A percentile compares a stretch with the other conserved stretches of the same genome.
Conservation (phyloP, 1,140 invertebrate species). For the Drosophila nasuta region DNA sequence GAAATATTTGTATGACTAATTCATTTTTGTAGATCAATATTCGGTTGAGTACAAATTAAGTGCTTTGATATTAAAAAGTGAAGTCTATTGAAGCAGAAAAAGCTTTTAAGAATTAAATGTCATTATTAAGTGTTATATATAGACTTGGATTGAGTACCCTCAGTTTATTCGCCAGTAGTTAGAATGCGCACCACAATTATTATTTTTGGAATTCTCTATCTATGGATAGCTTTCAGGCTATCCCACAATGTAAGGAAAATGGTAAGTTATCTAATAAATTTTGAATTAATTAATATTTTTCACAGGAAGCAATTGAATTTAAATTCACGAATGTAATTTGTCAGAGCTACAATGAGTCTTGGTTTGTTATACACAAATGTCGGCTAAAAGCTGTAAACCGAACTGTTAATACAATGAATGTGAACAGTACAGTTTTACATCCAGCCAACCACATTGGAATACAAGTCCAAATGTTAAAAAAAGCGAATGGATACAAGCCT, state of each 20-base stretch:
- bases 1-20: too few relatives aligned
- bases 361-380: constrained; percentile 25
- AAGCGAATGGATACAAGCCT: constrained; percentile 45
- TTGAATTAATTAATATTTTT: neutral
- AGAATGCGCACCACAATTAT: neutral
- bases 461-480: neutral
- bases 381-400: constrained; percentile 33
- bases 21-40: too few relatives aligned
- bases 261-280: too few relatives aligned
- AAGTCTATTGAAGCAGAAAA: neutral
- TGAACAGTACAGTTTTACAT: constrained; percentile 24
- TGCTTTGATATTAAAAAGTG: too few relatives aligned
- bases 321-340: constrained; percentile 39
- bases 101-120: neutral
- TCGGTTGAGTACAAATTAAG: neutral
- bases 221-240: neutral
- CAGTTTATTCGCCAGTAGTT: neutral
- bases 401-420: neutral
- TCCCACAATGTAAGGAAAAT: neutral
- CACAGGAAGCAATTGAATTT: constrained; percentile 24
- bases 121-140: too few relatives aligned
- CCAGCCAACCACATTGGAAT: neutral
- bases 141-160: neutral
- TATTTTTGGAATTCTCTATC: neutral
- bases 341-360: constrained; percentile 29